Base-by-base conservation (phyloP, 64 coral and sea anemone genomes). In the Stichodactyla helianthus region DNA sequence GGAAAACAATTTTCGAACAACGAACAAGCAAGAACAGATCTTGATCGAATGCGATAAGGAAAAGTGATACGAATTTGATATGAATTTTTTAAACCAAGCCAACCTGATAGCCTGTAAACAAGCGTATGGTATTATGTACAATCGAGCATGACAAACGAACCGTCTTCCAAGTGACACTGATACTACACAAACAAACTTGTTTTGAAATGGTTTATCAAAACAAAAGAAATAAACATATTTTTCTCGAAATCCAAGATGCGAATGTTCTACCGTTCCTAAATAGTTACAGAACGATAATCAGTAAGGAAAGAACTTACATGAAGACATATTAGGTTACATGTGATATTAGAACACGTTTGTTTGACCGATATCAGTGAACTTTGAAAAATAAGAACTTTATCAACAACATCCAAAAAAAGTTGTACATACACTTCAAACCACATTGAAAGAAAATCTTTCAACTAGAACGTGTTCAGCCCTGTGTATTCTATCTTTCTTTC, bases 341-440 rank as follows among this genome's bases (percentile, higher is more conserved):
- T 5, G 68, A 10, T 26, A 74, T 74, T 9, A 74, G 1, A 74
- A 20, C 10, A 74, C 6, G 68, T 74, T 74, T 74, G 68, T 74
- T 74, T 74, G 68, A 74, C 6, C 26, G 25, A 28, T 74, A 74
- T 74, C 68, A 74, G 31, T 74, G 68, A 74, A 74, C 23, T 74
- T 10, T 58, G 26, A 31, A 74, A 74, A 74, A 74, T 23, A 74
- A 18, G 23, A 74, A 74, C 68, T 28, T 71, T 71, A 71, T 71
- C 67, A 71, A 71, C 22, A 71, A 26, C 22, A 11, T 25, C 23
- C 2, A 0, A 28, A 71, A 28, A 71, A 71, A 71, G 6, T 28
- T 70, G 19, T 22, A 0, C 1, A 70, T 20, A 5, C 64, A n/a
- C 19, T 7, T 70, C 65, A 70, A 10, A 70, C 20, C 8, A 58